Conservation (phyloP, 2,113 vertebrate genomes). For the Vulpes lagopus region DNA sequence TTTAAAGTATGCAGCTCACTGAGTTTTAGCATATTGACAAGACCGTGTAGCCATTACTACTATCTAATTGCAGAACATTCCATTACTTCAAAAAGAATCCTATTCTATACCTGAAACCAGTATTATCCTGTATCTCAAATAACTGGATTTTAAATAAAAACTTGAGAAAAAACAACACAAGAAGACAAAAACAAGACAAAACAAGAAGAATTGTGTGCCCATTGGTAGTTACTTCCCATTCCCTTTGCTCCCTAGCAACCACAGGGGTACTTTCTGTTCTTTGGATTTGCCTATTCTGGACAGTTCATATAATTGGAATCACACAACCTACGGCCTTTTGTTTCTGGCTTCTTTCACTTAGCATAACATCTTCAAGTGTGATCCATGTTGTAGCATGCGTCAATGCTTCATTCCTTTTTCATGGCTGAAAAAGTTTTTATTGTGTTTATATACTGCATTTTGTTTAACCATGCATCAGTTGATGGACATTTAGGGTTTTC, state of each 20-base stretch:
- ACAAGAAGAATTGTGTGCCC: not conserved
- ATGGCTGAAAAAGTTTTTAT: not conserved
- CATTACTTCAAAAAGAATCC: not conserved
- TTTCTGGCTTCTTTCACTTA: not conserved
- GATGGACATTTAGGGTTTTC: not conserved
- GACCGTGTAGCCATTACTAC: not conserved
- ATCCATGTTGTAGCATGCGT: not conserved
- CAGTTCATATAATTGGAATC: not conserved
- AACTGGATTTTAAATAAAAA: not conserved
- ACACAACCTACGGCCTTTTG: not conserved
- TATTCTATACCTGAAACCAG: not conserved
- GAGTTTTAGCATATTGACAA: not conserved
- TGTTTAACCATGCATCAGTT: not conserved
- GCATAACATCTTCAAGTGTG: not conserved
- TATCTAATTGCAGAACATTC: not conserved
- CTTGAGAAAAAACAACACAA: not conserved
- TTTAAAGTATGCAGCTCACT: conserved; percentile 12
- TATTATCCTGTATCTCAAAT: not conserved
- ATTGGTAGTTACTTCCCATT: not conserved
- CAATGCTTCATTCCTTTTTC: not conserved
- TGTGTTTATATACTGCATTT: not conserved
- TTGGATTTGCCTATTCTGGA: not conserved
- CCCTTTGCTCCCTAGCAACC: not conserved
- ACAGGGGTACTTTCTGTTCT: not conserved
- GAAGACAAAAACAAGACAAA: not conserved